Evolutionary conservation across 2,797 vertebrate species (phyloP), one percentile per base, ranked within the genome.

Genomic region (Dermochelys coriacea): DNA sequence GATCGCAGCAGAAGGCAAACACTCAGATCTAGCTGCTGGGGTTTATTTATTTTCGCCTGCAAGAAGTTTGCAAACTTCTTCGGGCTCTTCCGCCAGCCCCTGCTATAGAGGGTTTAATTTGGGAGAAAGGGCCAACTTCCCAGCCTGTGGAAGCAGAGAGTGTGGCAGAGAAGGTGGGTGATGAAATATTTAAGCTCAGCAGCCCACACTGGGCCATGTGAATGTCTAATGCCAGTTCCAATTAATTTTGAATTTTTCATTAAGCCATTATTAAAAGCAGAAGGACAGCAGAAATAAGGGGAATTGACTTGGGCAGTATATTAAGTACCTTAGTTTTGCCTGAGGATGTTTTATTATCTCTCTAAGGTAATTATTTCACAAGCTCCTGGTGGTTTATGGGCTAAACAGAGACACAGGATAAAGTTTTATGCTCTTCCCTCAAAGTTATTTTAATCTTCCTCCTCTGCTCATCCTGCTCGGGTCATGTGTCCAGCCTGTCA

Each of bases 161-260:
- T 79, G 61, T 0, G 84, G 90, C 51, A 90, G 80, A 41, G 19
- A 87, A 95, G 71, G 83, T 80, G 45, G 89, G 37, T 94, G 91
- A 95, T 96, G 88, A 93, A 97, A 96, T 90, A 94, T 80, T 95
- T 96, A 96, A 93, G 95, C 82, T 54, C 74, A 41, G 89, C 96
- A 94, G 90, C 89, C 93, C 95, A 91, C 47, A 1, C 82, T 57
- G 84, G 91, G 95, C 91, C 87, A 92, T 8, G 55, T 82, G 93
- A 95, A 89, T 89, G 91, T 51, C 79, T 93, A 94, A 91, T 96
- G 97, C 96, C 97, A 96, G 88, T 91, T 97, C 90, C 95, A 97
- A 96, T 98, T 97, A 97, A 97, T 97, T 96, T 90, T 95, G 97
- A 96, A 95, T 97, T 98, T 97, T 97, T 97, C 96, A 96, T 98